phyloP scores from a whole-genome alignment of 2,888 invertebrate genomes.

The Drosophila cognata region DNA sequence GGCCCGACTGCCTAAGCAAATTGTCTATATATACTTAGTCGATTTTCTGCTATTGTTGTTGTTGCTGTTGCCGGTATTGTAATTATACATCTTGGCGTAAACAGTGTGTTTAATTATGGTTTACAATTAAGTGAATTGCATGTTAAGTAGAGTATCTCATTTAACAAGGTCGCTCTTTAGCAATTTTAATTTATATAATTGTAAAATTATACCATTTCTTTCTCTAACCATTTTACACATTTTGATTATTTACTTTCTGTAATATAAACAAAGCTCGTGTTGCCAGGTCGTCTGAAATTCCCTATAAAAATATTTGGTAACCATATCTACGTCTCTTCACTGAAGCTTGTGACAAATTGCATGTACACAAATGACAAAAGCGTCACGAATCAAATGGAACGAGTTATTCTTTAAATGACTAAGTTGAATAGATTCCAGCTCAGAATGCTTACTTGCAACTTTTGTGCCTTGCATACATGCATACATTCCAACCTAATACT shows the following conservation, averaged over 20 bases:
- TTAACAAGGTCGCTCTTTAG: background rate
- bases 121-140: constrained; percentile 48
- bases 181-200: background rate
- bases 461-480: background rate
- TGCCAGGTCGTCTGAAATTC: constrained; percentile 18
- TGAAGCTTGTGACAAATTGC: constrained; percentile 19
- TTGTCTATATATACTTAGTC: constrained; percentile 40
- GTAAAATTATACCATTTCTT: constrained; percentile 14
- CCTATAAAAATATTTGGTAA: constrained; percentile 20
- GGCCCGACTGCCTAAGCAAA: constrained; percentile 34
- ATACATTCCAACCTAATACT: background rate
- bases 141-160: background rate
- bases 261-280: constrained; percentile 4
- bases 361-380: constrained; percentile 8
- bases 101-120: constrained; percentile 21
- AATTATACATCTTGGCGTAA: constrained; percentile 3
- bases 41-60: constrained; percentile 10
- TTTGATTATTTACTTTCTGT: constrained; percentile 25
- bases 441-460: background rate
- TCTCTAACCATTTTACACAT: constrained; percentile 10
- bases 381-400: background rate
- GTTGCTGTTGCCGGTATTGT: constrained; percentile 5
- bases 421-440: background rate
- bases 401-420: background rate
- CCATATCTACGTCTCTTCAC: constrained; percentile 22